Base-by-base conservation (phyloP, 2,888 invertebrate species). In the Rhynchonema sp. region DNA sequence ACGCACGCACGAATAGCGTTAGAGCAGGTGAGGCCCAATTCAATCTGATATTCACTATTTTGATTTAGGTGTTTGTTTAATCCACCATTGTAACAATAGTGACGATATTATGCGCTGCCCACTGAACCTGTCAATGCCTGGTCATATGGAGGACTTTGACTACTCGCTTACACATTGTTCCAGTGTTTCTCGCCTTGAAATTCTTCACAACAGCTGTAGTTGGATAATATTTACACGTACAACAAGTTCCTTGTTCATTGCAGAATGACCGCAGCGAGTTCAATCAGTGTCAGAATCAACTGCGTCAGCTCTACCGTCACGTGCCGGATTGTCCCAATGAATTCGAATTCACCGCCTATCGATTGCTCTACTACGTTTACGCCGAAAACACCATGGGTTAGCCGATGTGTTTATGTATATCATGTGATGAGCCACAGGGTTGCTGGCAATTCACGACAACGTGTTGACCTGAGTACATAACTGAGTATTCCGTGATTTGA, bases 251-350 rank as follows among this genome's bases (percentile, higher is more conserved):
- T 17, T 25, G 52, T 22, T 29, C 20, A 27, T 26, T 46, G 29
- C 30, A 78, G 77, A 89, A 90, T 59, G 98, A 98, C 74, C 91
- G 92, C 74, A 94, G 92, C 73, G 98, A 99, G 75, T 98, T 96
- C 74, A 99, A 99, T 79, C 96, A 98, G 76, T 99, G 98, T 74
- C 98, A 98, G 78, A 91, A 92, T 22, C 98, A 99, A 77, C 79
- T 99, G 59, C 88, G 88, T 79, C 86, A 88, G 81, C 80, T 99
- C 38, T 98, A 98, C 74, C 54, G 62, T 23, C 69, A 70, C 52
- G 61, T 68, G 13, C 38, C 60, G 9, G 73, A 71, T 26, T 70
- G 67, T 38, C 62, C 60, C 26, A 87, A 92, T 79, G 80, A 82
- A 63, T 81, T 85, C 64, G 98, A 99, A 77, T 99, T 99, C 76